phyloP scores from a whole-genome alignment of 2,113 vertebrate species.

The Mirza zaza region DNA sequence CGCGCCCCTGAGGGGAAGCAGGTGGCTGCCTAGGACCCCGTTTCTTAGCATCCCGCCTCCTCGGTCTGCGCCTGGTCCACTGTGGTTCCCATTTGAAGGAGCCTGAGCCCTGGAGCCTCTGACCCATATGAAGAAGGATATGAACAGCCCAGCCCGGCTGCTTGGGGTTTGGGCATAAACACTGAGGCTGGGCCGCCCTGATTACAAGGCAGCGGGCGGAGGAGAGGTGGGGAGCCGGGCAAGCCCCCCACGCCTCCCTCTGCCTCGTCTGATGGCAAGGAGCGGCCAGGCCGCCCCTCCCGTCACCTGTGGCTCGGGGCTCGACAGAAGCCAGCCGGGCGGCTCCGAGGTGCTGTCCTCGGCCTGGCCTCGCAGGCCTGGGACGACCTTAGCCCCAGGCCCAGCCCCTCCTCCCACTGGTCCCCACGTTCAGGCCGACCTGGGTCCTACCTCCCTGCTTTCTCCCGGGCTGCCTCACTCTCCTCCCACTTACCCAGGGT shows the following conservation, averaged over 20 bases:
- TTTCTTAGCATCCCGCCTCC: neutral
- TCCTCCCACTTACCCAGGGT: neutral
- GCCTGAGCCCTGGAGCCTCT: conserved; percentile 35
- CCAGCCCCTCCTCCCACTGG: accelerated
- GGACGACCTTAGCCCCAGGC: neutral
- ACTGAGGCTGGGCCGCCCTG: conserved; percentile 49
- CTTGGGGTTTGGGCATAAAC: conserved; percentile 58
- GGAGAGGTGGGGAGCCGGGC: neutral
- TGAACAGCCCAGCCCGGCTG: conserved; percentile 65
- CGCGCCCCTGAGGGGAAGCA: conserved; percentile 61
- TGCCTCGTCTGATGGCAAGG: neutral
- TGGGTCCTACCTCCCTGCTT: neutral
- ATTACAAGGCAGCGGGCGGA: conserved; percentile 38
- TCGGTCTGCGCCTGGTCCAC: conserved; percentile 16
- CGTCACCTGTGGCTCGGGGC: neutral
- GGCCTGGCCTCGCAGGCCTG: neutral
- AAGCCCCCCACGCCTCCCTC: neutral
- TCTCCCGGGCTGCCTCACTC: neutral
- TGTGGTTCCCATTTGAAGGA: conserved; percentile 62
- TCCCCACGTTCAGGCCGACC: neutral
- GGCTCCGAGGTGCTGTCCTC: accelerated
- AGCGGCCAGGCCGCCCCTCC: neutral
- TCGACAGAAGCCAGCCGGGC: accelerated
- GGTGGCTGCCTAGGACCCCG: conserved; percentile 54
- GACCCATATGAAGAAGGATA: conserved; percentile 66